phyloP scores from a whole-genome alignment of 2,113 vertebrate genomes.

The Oceanodroma tethys region DNA sequence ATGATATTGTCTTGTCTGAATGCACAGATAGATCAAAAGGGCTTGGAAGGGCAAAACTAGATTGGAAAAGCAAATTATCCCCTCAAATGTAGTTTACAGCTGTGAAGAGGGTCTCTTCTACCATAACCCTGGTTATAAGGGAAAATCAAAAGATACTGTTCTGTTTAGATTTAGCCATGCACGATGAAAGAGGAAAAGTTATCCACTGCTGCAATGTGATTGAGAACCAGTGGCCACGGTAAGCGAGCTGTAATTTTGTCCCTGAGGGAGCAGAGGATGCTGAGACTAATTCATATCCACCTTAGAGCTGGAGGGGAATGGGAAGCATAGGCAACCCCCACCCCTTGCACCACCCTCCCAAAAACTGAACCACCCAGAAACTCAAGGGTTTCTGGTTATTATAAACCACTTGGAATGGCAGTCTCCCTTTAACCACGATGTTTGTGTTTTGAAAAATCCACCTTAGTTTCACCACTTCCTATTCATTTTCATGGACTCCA shows the following conservation, averaged over 20 bases:
- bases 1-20: neutral
- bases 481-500: neutral
- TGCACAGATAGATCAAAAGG: neutral
- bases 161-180: neutral
- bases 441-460: neutral
- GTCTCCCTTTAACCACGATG: neutral
- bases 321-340: neutral
- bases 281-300: neutral
- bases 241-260: neutral
- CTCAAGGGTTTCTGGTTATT: neutral
- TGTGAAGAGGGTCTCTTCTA: neutral
- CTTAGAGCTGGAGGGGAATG: neutral
- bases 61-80: neutral
- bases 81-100: neutral
- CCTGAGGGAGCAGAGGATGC: neutral
- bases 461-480: neutral
- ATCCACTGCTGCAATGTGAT: neutral
- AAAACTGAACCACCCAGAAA: neutral
- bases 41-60: neutral
- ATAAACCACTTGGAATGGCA: neutral
- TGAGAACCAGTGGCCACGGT: neutral
- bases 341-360: accelerated
- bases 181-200: neutral
- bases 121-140: neutral
- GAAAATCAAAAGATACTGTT: neutral